Percentiles rank a stretch among this genome's conserved stretches.
Evolutionary conservation across 2,888 invertebrate species (phyloP).

Genomic region (Onchidella celtica): DNA sequence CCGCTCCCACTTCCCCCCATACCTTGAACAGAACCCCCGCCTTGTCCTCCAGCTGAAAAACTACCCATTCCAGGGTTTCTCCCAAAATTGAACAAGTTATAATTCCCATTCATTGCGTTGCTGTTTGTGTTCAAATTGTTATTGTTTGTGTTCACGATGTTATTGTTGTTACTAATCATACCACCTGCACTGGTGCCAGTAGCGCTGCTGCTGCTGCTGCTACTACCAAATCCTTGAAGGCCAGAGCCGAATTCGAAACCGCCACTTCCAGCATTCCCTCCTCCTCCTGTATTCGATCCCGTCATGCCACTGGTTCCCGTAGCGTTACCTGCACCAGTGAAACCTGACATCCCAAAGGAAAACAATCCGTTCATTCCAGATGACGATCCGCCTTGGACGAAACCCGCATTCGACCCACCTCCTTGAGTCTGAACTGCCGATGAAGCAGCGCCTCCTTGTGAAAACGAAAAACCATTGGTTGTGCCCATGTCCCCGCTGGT

Average conservation of each 20-base stretch:
- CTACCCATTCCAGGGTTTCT: neutral
- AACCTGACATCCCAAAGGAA: constrained; percentile 4
- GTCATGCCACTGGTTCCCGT: neutral
- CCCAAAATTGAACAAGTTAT: neutral
- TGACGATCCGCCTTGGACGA: constrained; percentile 9
- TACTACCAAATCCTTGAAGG: neutral
- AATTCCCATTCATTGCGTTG: neutral
- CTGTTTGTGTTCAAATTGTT: neutral
- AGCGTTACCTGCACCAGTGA: neutral
- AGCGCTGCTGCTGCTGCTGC: neutral
- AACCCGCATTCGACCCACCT: neutral
- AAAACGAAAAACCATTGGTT: neutral
- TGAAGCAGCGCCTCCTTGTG: neutral
- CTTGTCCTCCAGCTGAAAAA: neutral
- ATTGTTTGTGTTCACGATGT: neutral
- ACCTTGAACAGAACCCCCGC: neutral
- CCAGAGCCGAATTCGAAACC: neutral
- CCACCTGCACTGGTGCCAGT: neutral
- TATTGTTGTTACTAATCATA: neutral
- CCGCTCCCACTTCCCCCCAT: neutral
- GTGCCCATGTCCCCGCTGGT: neutral
- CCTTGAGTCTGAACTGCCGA: constrained; percentile 1
- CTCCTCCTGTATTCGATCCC: neutral
- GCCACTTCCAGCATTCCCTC: neutral
- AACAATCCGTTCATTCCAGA: neutral